Percentiles rank a stretch among this genome's conserved stretches.
Evolutionary conservation across 2,113 vertebrate genomes (phyloP).

Genomic region (Eulacestoma nigropectus): DNA sequence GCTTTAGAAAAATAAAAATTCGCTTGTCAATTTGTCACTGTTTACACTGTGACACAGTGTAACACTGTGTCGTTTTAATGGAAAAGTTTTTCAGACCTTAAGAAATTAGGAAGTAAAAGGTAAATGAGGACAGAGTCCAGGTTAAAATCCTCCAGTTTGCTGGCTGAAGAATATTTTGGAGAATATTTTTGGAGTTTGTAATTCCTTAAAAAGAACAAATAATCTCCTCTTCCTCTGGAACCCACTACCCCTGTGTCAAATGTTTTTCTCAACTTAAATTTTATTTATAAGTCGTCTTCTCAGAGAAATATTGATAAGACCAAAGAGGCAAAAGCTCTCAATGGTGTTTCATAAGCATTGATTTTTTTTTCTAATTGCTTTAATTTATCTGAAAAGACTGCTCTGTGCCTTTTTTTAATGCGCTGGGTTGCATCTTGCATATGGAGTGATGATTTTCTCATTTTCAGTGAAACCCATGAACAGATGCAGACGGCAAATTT

Average conservation of each 20-base stretch:
- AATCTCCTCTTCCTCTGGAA: background rate
- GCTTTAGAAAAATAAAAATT: background rate
- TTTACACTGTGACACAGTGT: background rate
- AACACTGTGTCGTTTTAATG: background rate
- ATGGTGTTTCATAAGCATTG: background rate
- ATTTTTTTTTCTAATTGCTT: background rate
- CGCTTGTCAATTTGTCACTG: background rate
- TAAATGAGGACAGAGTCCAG: background rate
- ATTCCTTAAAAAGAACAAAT: background rate
- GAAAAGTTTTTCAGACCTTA: background rate
- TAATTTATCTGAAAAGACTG: conserved; percentile 17
- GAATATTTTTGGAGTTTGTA: background rate
- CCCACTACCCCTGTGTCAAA: background rate
- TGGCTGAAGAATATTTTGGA: background rate
- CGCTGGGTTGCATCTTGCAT: conserved; percentile 14
- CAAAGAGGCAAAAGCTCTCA: background rate
- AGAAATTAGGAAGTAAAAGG: background rate
- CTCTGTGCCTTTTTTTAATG: conserved; percentile 23
- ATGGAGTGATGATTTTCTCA: conserved; percentile 50
- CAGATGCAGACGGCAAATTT: conserved; percentile 52
- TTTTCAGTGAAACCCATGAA: conserved; percentile 30
- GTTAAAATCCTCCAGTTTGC: background rate
- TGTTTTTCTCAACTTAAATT: background rate
- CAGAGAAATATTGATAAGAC: background rate
- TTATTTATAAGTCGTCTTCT: background rate